Conservation (phyloP, 2,888 invertebrate genomes). For the Heterodera filipjevi region DNA sequence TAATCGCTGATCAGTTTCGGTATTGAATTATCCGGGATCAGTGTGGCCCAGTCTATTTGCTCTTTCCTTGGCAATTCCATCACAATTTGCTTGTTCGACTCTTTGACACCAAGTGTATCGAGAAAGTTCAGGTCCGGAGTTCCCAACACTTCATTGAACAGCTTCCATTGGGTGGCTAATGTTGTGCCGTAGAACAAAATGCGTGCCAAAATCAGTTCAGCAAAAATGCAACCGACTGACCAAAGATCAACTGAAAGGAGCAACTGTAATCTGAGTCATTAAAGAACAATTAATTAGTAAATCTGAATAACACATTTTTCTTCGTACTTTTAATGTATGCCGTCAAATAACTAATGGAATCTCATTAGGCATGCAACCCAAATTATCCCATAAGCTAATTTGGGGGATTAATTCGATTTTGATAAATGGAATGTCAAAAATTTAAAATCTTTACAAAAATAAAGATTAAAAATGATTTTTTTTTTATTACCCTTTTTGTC, state of each 20-base stretch:
- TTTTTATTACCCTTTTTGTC: constrained; percentile 18
- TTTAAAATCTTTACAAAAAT: too few relatives aligned
- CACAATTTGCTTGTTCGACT: constrained; percentile 15
- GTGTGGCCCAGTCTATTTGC: not conserved
- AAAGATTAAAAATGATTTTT: too few relatives aligned
- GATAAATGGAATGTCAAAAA: too few relatives aligned
- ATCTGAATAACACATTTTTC: too few relatives aligned
- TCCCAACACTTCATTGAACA: constrained; percentile 22
- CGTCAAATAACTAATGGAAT: too few relatives aligned
- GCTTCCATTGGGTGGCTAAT: constrained; percentile 23
- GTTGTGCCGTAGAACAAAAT: constrained; percentile 25
- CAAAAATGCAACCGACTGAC: constrained; percentile 29
- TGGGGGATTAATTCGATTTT: too few relatives aligned
- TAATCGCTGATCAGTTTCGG: constrained; percentile 24
- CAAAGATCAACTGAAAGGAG: constrained; percentile 21
- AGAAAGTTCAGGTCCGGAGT: constrained; percentile 16
- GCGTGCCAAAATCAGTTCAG: constrained; percentile 16
- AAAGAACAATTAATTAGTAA: not conserved
- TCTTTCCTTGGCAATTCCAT: not conserved
- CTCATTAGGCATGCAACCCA: too few relatives aligned
- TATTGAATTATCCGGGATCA: constrained; percentile 15
- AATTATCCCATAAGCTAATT: too few relatives aligned
- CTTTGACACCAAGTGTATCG: constrained; percentile 15
- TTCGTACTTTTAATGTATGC: too few relatives aligned
- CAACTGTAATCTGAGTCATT: not conserved